Evolutionary conservation across 1,140 invertebrate genomes (phyloP), one percentile per base, ranked within the genome.

Genomic region (Theocolax elegans): DNA sequence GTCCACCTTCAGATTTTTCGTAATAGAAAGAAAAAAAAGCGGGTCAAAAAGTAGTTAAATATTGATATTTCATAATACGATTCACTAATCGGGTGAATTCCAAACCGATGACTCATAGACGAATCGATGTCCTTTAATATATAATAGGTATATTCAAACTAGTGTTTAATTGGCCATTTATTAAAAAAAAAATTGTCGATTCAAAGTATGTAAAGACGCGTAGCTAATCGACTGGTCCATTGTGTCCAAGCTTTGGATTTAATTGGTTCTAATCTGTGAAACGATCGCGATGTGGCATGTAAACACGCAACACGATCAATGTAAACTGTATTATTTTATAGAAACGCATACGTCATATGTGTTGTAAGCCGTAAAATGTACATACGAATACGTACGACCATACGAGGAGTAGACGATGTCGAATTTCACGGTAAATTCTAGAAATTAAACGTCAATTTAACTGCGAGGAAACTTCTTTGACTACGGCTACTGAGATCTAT

Each of bases 211-310:
- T 2, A 7, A 25, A 9, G 21, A 19, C 51, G 9, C 8, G 31
- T 12, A 12, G 4, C 15, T 6, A 12, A 35, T 31, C 12, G 21
- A 29, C 21, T 46, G 9, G 25, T 8, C n/a, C 27, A 54, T 63
- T 69, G 38, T 54, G 49, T 46, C 27, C 59, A 31, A 6, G 31
- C 13, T 40, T 54, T 12, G 38, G n/a, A 1, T 62, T 69, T 63
- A 69, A 69, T 62, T 69, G 49, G 31, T 63, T 63, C 17, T 27
- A 69, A 69, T 69, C 49, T 35, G n/a, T 6, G 3, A 35, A 29
- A 23, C 38, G 49, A 69, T 63, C 35, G 13, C 13, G 10, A 13
- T 1, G 4, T 49, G 31, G 15, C 12, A 15, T 40, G 59, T 49
- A 38, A 17, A 44, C 25, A 44, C 17, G 8, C 42, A 49, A 53